Evolutionary conservation across 2,113 vertebrate species (phyloP), one percentile per base, ranked within the genome.

Genomic region (Spea multiplicata): DNA sequence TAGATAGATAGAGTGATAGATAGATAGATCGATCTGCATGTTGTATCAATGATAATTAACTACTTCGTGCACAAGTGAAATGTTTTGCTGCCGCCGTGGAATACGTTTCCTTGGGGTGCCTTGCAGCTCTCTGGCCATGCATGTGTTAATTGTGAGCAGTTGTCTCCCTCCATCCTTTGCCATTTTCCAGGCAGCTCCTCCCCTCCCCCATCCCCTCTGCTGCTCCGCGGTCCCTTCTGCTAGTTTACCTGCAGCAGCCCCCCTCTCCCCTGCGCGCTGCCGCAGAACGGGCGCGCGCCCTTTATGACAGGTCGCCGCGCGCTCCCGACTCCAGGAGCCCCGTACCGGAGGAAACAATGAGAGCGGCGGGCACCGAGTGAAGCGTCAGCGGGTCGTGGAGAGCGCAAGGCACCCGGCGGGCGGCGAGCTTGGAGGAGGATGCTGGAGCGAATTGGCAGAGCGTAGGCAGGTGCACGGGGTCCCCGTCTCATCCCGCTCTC

Each of bases 251-350:
- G 52, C 52, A 13, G 44, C 13, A 50, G 57, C 30, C 48, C 46
- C 53, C 45, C 44, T 75, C 9, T 64, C 1, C 57, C n/a, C 50
- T 79, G 84, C 87, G 85, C 86, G 88, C 86, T 84, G 84, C 4
- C 71, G 1, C 44, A 3, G 81, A 83, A 85, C 84, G 87, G 84
- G 90, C 83, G 88, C 92, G 91, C 92, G 92, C 91, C 94, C 93
- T 92, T 93, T 91, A 93, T 91, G 89, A 90, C 93, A 93, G 93
- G 92, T 93, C 91, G 90, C 85, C 66, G 84, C 83, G 85, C 85
- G 84, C 73, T 47, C 86, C 84, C 87, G 87, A 82, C 84, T 86
- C 66, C 16, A 14, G 7, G n/a, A 76, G 0, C 59, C 74, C 17
- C 17, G 3, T 2, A 55, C 9, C 8, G 8, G 46, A 44, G n/a